Percentiles rank a stretch among this genome's conserved stretches.
Evolutionary conservation across 1,140 invertebrate species (phyloP).

Genomic region (Hormaphis cornu): DNA sequence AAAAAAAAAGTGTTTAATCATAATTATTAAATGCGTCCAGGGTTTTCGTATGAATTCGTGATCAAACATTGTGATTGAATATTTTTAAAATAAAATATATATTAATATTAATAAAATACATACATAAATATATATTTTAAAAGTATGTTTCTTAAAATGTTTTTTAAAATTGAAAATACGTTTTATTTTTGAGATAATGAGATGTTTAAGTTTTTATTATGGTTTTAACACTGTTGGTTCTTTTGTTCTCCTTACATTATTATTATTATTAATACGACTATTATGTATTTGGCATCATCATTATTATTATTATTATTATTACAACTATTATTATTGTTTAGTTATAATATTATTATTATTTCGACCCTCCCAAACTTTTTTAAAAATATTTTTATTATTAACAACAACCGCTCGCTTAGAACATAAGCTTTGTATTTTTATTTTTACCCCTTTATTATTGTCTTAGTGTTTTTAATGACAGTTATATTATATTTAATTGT

Average conservation of each 20-base stretch:
- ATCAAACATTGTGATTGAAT: constrained; percentile 32
- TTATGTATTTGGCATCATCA: constrained; percentile 17
- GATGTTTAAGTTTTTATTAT: constrained; percentile 31
- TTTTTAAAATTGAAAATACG: constrained; percentile 7
- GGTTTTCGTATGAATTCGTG: constrained; percentile 32
- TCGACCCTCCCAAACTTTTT: background rate
- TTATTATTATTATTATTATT: constrained; percentile 4
- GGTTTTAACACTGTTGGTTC: constrained; percentile 28
- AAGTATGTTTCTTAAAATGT: constrained; percentile 25
- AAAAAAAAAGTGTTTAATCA: constrained; percentile 26
- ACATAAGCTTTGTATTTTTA: constrained; percentile 26
- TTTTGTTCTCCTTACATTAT: constrained; percentile 29
- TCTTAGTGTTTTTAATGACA: background rate
- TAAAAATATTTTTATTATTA: background rate
- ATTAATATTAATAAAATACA: constrained; percentile 12
- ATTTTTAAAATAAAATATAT: constrained; percentile 30
- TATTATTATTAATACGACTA: constrained; percentile 29
- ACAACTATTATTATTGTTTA: background rate
- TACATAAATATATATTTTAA: constrained; percentile 22
- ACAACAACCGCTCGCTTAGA: constrained; percentile 10
- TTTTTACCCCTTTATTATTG: constrained; percentile 15
- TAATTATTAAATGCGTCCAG: constrained; percentile 28
- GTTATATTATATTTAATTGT: background rate
- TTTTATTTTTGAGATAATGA: constrained; percentile 26
- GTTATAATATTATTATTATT: background rate